Evolutionary conservation across 2,888 invertebrate genomes (phyloP).

Genomic region (Drosophila emarginata): DNA sequence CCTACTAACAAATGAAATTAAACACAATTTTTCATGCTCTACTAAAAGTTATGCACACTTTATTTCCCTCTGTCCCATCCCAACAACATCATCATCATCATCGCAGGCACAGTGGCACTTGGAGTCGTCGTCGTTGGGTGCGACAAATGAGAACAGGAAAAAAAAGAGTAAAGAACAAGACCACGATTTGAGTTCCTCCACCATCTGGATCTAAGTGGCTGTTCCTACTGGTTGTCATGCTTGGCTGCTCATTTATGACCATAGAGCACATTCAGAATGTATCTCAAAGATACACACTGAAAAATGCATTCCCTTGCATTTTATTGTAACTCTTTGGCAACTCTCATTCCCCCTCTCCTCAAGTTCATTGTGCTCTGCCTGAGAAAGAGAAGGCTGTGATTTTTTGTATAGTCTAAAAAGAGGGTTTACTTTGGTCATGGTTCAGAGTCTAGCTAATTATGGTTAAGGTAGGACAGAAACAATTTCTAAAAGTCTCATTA

Average conservation of each 20-base stretch:
- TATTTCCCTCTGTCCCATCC: conserved; percentile 33
- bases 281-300: conserved; percentile 18
- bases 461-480: neutral
- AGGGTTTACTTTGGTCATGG: neutral
- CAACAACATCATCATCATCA: conserved; percentile 16
- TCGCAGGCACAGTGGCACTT: no score
- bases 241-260: conserved; percentile 78
- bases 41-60: conserved; percentile 63
- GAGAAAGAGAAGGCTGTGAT: neutral
- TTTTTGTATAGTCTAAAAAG: neutral
- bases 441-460: neutral
- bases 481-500: no score
- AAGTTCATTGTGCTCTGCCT: conserved; percentile 5
- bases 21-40: conserved; percentile 51
- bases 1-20: conserved; percentile 39
- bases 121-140: neutral
- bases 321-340: neutral
- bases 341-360: neutral
- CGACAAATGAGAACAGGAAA: conserved; percentile 5
- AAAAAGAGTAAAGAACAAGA: conserved; percentile 1
- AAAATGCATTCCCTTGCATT: conserved; percentile 1
- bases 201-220: conserved; percentile 14
- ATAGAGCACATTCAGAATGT: conserved; percentile 60
- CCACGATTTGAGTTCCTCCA: conserved; percentile 6
- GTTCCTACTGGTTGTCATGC: conserved; percentile 48